Percentiles rank a stretch among this genome's conserved stretches.
phyloP scores from a whole-genome alignment of 35 echinoderm and acorn worm genomes.

The Chiridota heheva region DNA sequence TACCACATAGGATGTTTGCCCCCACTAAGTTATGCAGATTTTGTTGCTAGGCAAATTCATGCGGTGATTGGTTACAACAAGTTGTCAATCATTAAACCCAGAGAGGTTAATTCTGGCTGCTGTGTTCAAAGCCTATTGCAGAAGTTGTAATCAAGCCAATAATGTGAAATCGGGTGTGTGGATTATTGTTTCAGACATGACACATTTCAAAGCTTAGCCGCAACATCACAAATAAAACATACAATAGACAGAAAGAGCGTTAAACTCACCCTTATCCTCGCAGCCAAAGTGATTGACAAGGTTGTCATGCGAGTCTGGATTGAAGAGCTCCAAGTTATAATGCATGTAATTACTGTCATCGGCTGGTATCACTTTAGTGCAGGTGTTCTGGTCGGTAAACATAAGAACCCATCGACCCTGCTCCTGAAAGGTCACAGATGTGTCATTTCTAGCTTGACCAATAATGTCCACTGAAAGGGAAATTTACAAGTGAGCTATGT shows the following conservation, averaged over 20 bases:
- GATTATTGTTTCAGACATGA: too few species aligned
- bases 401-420: constrained; percentile 37
- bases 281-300: constrained; percentile 75
- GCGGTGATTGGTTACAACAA: too few species aligned
- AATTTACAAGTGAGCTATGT: too few species aligned
- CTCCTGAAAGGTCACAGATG: constrained; percentile 51
- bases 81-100: too few species aligned
- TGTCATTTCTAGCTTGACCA: constrained; percentile 60
- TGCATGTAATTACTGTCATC: constrained; percentile 38
- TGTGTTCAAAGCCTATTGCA: too few species aligned
- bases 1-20: too few species aligned
- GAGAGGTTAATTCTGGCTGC: too few species aligned
- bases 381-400: constrained; percentile 64
- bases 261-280: constrained; percentile 76
- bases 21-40: too few species aligned
- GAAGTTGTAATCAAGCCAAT: background rate
- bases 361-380: constrained; percentile 35
- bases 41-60: too few species aligned
- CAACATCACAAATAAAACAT: background rate
- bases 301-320: constrained; percentile 63
- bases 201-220: too few species aligned
- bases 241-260: too few species aligned
- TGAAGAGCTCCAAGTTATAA: constrained; percentile 66
- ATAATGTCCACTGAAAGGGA: constrained; percentile 52
- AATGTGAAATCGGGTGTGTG: background rate